Percentiles rank a stretch among this genome's conserved stretches.
These are phyloP conservation scores for Lepisosteus osseus DNA, from an alignment of 2,113 vertebrate species.

Conservation along the genomic window DNA sequence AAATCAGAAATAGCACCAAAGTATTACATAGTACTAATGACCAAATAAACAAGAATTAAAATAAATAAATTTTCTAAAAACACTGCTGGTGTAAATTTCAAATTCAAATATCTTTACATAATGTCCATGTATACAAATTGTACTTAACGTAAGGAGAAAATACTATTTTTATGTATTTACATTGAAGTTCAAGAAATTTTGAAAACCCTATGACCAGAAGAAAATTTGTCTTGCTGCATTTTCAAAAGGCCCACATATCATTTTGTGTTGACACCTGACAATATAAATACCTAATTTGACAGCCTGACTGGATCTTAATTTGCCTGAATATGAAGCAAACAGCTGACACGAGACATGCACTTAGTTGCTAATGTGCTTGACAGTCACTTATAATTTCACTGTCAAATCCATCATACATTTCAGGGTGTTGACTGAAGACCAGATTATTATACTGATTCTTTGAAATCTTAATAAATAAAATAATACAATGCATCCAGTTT, in stretches of 20 bases:
- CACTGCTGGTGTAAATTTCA: no score
- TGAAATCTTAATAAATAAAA: no score
- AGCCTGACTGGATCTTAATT: constrained; percentile 32
- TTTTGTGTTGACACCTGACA: constrained; percentile 49
- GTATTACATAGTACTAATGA: no score
- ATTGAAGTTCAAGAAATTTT: background rate
- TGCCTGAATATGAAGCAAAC: constrained; percentile 26
- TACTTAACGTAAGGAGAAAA: no score
- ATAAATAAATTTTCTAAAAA: no score
- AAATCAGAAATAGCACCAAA: no score
- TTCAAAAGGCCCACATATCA: constrained; percentile 27
- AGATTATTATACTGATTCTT: constrained; percentile 31
- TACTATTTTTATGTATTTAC: no score
- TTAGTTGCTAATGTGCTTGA: constrained; percentile 39
- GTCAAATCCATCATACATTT: constrained; percentile 44
- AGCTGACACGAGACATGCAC: constrained; percentile 43
- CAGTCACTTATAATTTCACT: constrained; percentile 38
- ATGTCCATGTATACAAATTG: no score
- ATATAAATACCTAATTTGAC: constrained; percentile 54
- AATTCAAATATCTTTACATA: no score
- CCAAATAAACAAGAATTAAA: no score
- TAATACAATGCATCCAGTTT: no score
- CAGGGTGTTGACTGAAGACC: constrained; percentile 19
- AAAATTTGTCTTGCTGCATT: background rate
- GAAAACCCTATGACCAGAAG: background rate